These are phyloP conservation scores for Acanthornis magna DNA, from an alignment of 2,797 vertebrate species.

Conservation along the genomic window DNA sequence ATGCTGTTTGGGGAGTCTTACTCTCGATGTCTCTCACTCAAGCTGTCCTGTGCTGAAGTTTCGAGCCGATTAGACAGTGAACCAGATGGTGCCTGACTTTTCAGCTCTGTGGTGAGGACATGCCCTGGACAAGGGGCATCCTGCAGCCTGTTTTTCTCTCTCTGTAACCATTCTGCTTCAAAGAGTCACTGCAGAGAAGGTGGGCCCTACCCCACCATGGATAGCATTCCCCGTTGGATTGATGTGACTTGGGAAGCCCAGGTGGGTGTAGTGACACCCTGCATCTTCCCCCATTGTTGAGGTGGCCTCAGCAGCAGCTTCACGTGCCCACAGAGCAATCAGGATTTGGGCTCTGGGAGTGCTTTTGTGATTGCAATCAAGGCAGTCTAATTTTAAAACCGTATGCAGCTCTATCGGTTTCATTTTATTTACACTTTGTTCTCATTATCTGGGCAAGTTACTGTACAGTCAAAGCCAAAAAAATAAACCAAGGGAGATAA, in stretches of 20 bases:
- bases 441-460: conserved; percentile 13
- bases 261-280: neutral
- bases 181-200: neutral
- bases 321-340: accelerated
- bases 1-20: neutral
- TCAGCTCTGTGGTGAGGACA: neutral
- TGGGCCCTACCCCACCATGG: neutral
- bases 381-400: neutral
- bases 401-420: neutral
- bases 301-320: neutral
- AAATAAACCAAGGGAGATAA: neutral
- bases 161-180: neutral
- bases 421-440: conserved; percentile 54
- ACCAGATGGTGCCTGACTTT: neutral
- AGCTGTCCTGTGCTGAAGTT: neutral
- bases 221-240: neutral
- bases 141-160: neutral
- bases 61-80: neutral
- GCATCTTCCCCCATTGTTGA: neutral
- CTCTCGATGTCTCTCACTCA: neutral
- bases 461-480: neutral
- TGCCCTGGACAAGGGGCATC: neutral
- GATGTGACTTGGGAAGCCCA: accelerated
- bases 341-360: neutral
- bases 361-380: neutral